Base-by-base conservation (phyloP, 1,140 invertebrate genomes). In the Eulimnadia texana region DNA sequence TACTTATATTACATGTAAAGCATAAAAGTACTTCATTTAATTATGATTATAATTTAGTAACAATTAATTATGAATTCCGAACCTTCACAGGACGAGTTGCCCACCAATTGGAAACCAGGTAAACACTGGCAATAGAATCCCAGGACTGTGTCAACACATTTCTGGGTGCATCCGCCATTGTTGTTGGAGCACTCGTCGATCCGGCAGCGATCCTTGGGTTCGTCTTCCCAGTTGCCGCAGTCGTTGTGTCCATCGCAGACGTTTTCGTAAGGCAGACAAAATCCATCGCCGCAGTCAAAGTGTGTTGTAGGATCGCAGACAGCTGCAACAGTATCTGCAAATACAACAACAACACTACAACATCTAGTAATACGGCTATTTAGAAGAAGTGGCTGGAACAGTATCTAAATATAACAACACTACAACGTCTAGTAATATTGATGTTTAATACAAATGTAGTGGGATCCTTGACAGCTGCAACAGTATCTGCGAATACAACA, bases 151-250 rank as follows among this genome's bases (percentile, higher is more conserved):
- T 92, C 86, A 1, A 88, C 76, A 70, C 89, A 92, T 52, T 76
- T 77, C 69, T 95, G 89, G 13, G 83, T 82, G 71, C 91, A 94
- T n/a, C 85, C 85, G 1, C 90, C 90, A 68, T 93, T 94, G 65
- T 86, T 82, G 19, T 75, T 73, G 2, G 74, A 69, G 67, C 91
- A 95, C 69, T 90, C 88, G 70, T 94, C 86, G 11, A 80, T 72
- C 1, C 79, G 80, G 69, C 88, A 91, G 60, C 80, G 77, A 50
- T 80, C 79, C 1, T 75, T 70, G 1, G 80, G 84, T 70, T 92
- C 89, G 68, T 93, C 89, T 67, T 87, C 82, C 76, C 83, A 86
- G 63, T 84, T 82, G 16, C 84, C 84, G 68, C 90, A 93, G 71
- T 93, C 88, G 29, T 83, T 84, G 29, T 82, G 80, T 65, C 84